Base-by-base conservation (phyloP, 2,888 invertebrate genomes). In the Melanostoma scalare region DNA sequence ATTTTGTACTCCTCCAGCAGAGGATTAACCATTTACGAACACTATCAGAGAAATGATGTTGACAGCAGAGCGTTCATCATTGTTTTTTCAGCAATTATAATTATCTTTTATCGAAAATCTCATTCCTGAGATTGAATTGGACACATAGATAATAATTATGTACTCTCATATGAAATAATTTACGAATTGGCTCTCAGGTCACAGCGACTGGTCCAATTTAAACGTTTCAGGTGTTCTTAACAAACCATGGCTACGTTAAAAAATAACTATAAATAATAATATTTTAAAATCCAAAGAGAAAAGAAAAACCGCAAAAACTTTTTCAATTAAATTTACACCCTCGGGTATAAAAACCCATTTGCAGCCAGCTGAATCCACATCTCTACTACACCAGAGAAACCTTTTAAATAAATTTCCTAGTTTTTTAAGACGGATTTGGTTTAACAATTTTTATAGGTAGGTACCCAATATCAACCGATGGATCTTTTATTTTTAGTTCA, bases 251-350 rank as follows among this genome's bases (percentile, higher is more conserved):
- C 4, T 8, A 20, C 20, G 30, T 38, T 8, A 6, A 20, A 38
- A n/a, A n/a, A 53, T 4, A 20, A 20, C 20, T 20, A 20, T 10
- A 55, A 36, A 55, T 36, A 38, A 4, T 38, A 38, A 42, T 42
- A 5, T 42, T 58, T 30, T 3, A 58, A 4, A 20, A 20, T 20
- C 3, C 6, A 31, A 40, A 40, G 5, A 9, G 9, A 30, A 58
- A 6, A n/a, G 6, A 38, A 4, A 38, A 30, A 6, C n/a, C n/a
- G 6, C 36, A 20, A 3, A 10, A 60, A 58, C 58, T 78, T 40
- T 53, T 73, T 46, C 52, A 67, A 68, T 79, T 74, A 68, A 73
- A 20, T 65, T 20, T 6, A 4, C 33, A 65, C 56, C 48, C 30
- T 40, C 40, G 46, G 60, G 4, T 35, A 46, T 42, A 9, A 40